Base-by-base conservation (phyloP, 2,888 invertebrate species). In the Chrysolina americana region DNA sequence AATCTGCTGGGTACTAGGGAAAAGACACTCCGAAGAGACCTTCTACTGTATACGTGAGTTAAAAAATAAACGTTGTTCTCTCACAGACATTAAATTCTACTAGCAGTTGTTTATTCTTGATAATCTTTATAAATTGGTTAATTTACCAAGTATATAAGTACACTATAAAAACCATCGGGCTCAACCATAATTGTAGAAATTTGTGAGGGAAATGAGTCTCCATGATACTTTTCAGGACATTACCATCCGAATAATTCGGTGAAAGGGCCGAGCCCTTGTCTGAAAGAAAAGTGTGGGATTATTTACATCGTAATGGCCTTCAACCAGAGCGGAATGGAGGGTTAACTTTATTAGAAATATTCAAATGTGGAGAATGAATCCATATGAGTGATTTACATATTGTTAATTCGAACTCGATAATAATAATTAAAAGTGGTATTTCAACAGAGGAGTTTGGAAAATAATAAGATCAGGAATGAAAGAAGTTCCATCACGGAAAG, bases 161-260 rank as follows among this genome's bases (percentile, higher is more conserved):
- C 78, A 79, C 78, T 77, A 79, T 70, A 77, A 78, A 78, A 77
- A 78, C 76, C 50, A 44, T 41, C 28, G 44, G 53, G 77, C 73
- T 78, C 66, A 66, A 41, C 70, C 76, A 66, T 77, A 79, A 78
- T 77, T 77, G 73, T n/a, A 53, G 41, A 66, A 80, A 81, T 82
- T 81, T 81, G 80, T 80, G 80, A 80, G 79, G 79, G 68, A 81
- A 79, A 80, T 80, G 78, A 80, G 78, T 71, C 71, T 56, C 75
- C 65, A 56, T 70, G 73, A 74, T 69, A 75, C 76, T 80, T 74
- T 71, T 23, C 59, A 17, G 41, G 65, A 66, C 56, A 63, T 70
- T 73, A 73, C 68, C 73, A 68, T 76, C 59, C 28, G 17, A 47
- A 76, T 70, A 76, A 73, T 73, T 73, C 68, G 68, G 66, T 17